Percentiles rank a stretch among this genome's conserved stretches.
These are phyloP conservation scores for Xestoiulus laeticollis DNA, from an alignment of 2,888 invertebrate genomes.

Conservation along the genomic window DNA sequence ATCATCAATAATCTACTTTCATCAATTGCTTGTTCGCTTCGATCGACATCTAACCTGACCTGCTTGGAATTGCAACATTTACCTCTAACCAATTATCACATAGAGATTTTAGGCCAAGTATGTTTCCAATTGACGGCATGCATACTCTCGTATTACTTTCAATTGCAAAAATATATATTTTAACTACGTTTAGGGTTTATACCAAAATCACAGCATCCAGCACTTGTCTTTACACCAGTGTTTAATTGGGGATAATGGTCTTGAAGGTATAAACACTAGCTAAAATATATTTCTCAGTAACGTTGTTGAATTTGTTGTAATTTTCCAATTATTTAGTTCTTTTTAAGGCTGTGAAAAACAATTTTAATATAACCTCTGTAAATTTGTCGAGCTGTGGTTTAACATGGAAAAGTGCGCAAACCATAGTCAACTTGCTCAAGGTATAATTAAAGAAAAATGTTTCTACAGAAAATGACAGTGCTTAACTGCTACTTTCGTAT, in stretches of 20 bases:
- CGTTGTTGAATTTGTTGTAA: neutral
- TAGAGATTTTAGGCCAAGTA: constrained; percentile 6
- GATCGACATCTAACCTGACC: neutral
- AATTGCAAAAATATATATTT: neutral
- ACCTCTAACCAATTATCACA: neutral
- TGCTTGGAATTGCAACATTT: constrained; percentile 52
- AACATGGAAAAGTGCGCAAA: neutral
- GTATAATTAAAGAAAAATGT: neutral
- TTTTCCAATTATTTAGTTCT: constrained; percentile 36
- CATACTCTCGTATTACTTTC: neutral
- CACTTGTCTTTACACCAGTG: constrained; percentile 51
- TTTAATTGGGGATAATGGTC: constrained; percentile 46
- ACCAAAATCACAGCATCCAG: constrained; percentile 32
- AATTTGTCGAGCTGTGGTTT: constrained; percentile 51
- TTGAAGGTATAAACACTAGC: constrained; percentile 33
- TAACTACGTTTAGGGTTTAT: constrained; percentile 6
- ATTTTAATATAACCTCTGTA: constrained; percentile 51
- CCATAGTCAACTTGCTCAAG: constrained; percentile 41
- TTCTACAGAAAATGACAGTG: neutral
- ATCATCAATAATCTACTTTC: neutral
- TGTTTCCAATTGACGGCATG: neutral
- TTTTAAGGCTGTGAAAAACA: constrained; percentile 4
- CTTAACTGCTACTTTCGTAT: neutral
- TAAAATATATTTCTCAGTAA: neutral
- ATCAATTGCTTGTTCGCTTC: constrained; percentile 19